Base-by-base conservation (phyloP, 2,888 invertebrate species). In the Cryptocephalus moraei region DNA sequence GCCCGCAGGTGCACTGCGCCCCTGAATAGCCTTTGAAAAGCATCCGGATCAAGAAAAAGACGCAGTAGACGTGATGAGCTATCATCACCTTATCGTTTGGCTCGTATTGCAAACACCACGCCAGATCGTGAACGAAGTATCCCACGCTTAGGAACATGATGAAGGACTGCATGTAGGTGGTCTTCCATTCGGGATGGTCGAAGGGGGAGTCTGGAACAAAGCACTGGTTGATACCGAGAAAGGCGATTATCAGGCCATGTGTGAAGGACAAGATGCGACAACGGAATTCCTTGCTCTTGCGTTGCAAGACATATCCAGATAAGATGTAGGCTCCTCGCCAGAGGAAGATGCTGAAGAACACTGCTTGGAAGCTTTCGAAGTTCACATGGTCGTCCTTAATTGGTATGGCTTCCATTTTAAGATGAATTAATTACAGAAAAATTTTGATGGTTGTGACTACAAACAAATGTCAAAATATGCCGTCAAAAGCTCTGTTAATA, bases 61-160 rank as follows among this genome's bases (percentile, higher is more conserved):
- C 66, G 9, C 78, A 75, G 56, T 72, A 71, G 1, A 68, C 32
- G 56, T 80, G 81, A 63, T 81, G 80, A 12, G 64, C 61, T 11
- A 80, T 63, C 74, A 80, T 80, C 40, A 79, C 62, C 40, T 52
- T 58, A 12, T 56, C 56, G 10, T 52, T 48, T 32, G 42, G 43
- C 9, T 62, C 56, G 40, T 56, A 43, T 12, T 47, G 14, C 8
- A 54, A 22, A 45, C 52, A 52, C 81, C 81, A 81, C 9, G 73
- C 58, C 34, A 79, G 66, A 65, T 81, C 81, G 57, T 78, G 77
- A 1, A 78, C 69, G 62, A 81, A 81, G 66, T 81, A 81, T 13
- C 81, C 79, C 65, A 79, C 73, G 40, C 80, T 80, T 67, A 74
- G 72, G 1, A 74, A 58, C 71, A 81, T 72, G 32, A 79, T 62